Evolutionary conservation across 2,888 invertebrate species (phyloP), one percentile per base, ranked within the genome.

Genomic region (Anaspis maculata): DNA sequence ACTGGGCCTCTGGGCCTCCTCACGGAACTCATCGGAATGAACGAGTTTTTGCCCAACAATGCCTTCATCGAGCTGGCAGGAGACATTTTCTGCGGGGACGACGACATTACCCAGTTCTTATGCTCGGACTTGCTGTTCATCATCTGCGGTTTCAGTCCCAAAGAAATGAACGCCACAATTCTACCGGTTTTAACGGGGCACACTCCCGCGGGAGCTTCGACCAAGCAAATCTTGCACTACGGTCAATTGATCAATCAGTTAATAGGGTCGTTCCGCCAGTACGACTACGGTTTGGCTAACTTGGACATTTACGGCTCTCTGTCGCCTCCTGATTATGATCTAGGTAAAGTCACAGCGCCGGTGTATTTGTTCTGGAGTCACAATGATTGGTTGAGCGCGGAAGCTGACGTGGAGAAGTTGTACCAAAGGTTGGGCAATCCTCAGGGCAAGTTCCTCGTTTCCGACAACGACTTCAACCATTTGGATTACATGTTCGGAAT

Each of bases 201-300:
- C 21, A 45, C 47, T 3, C 59, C 59, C 3, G 56, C 54, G 16
- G 57, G 56, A 13, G 28, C 47, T 12, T 71, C 84, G 1, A 71
- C 74, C 1, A 72, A 74, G 48, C 83, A 85, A 56, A 58, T 85
- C 5, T 65, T 75, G 3, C 87, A 87, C 59, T 87, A 73, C 53
- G 44, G 39, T 2, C 49, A 47, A 24, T 27, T 32, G 13, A 42
- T 46, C 23, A 33, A 37, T 6, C 27, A n/a, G n/a, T n/a, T n/a
- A n/a, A n/a, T 43, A 2, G 46, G 44, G 2, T 32, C 45, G 15
- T 49, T 57, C 26, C 59, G 73, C 10, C 71, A 76, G 39, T 79
- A 71, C 46, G 75, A 79, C 53, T 66, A 70, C 39, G 78, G 77
- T 6, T 44, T 49, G 2, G 30, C 30, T 13, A 61, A 56, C 40